phyloP scores from a whole-genome alignment of 1,140 invertebrate species.

The Diuraphis noxia region DNA sequence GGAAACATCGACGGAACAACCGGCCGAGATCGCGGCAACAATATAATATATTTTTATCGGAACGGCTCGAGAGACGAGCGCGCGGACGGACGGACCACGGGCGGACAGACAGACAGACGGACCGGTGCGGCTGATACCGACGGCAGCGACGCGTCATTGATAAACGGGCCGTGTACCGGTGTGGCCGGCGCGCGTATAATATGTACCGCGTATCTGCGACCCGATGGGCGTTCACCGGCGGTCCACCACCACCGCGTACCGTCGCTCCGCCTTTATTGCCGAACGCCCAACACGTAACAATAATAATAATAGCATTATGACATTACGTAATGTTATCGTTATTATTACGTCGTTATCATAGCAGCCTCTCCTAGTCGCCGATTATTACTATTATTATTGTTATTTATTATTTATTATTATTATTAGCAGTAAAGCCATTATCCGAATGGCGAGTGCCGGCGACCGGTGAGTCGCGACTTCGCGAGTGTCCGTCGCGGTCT shows the following conservation, averaged over 20 bases:
- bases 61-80: not conserved
- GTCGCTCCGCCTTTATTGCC: constrained; percentile 34
- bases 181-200: constrained; percentile 29
- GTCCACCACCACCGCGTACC: constrained; percentile 8
- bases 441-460: too few species aligned
- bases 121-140: constrained; percentile 60
- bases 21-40: not conserved
- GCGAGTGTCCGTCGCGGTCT: not conserved
- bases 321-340: not conserved
- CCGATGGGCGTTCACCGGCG: constrained; percentile 37
- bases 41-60: not conserved
- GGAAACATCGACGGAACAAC: not conserved
- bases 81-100: not conserved
- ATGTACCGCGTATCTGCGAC: constrained; percentile 4
- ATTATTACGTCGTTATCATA: not conserved
- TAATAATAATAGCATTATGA: not conserved
- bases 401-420: too few species aligned
- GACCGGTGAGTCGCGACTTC: not conserved
- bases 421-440: too few species aligned
- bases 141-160: constrained; percentile 56
- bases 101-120: not conserved
- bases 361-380: not conserved
- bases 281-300: constrained; percentile 23
- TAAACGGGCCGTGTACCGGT: constrained; percentile 55
- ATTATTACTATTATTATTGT: not conserved